Base-by-base conservation (phyloP, 2,797 vertebrate species). In the Alca torda region DNA sequence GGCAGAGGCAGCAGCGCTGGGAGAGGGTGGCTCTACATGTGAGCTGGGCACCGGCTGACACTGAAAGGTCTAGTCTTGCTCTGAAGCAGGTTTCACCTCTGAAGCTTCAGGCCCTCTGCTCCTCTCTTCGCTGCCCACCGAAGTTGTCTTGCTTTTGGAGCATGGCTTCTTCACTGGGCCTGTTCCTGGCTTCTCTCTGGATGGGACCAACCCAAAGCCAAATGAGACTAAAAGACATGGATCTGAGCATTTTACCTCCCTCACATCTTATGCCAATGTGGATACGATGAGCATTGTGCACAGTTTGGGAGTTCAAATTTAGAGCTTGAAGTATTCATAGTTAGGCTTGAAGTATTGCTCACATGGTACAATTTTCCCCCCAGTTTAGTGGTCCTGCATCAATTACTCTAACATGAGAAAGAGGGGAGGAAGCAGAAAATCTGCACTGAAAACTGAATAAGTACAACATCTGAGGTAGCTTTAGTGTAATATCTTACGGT, bases 1-100 rank as follows among this genome's bases (percentile, higher is more conserved):
- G 72, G n/a, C 60, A 86, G 14, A 67, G 59, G 41, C 19, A 56
- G 45, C 70, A 26, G 5, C 0, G 1, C 25, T 51, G 77, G 48
- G 20, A 2, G 2, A 64, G 39, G 1, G 0, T 21, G 45, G 25
- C 26, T 14, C 24, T 51, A 8, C 50, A 51, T 0, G 5, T 41
- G 51, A 56, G 41, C 65, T 41, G 26, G 23, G 37, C 39, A 37
- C 31, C 0, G 2, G 33, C 10, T 60, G 59, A 2, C 60, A 50
- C 54, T 41, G 41, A 20, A 35, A 53, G 8, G 25, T 61, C 35
- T 59, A 0, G 4, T 51, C 33, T 57, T 84, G 18, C 21, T 46
- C 41, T 31, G 46, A n/a, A 82, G 25, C 30, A 37, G n/a, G 25
- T 63, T 67, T 73, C 33, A 33, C 19, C 23, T 72, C 61, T 53